Base-by-base conservation (phyloP, 1,140 invertebrate species). In the Macrobrachium nipponense region DNA sequence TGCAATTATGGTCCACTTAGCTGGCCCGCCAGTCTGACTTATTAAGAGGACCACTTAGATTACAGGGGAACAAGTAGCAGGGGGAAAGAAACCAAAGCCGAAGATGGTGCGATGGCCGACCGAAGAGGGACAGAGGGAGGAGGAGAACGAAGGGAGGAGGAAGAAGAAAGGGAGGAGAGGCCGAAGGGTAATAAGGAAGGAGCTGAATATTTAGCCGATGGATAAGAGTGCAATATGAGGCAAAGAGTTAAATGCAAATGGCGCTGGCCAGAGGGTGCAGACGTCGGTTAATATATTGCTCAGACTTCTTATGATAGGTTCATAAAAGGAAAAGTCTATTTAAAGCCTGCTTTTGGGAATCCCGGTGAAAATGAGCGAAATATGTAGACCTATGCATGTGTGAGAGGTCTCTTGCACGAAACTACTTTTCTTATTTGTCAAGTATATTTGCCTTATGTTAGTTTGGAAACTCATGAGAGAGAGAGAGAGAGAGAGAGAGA, bases 401-500 rank as follows among this genome's bases (percentile, higher is more conserved):
- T 51, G 12, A 51, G 51, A 51, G 7, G 8, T 51, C 7, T 8
- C 51, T 6, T 51, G 8, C 0, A 51, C 51, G 27, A 51, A 51
- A 51, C 51, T 51, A 3, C 0, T 51, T 8, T 8, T 12, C 51
- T 5, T 51, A 12, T 10, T 51, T 12, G 7, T 51, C 2, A 51
- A 51, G 12, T 51, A 51, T 12, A 0, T 51, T 51, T 51, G 51
- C 12, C 51, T 5, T 51, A 36, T 7, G 5, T 51, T 51, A 51
- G 51, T 51, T 51, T 6, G 7, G 51, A 51, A 51, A 12, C 7
- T 51, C 8, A 51, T 51, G 3, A 5, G 64, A 66, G 64, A 66
- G 64, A 66, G 64, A 66, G 64, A 66, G 64, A 66, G 64, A 66
- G 64, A 66, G 64, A 66, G 64, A 66, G 64, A 66, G 64, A 66